Evolutionary conservation across 2,113 vertebrate genomes (phyloP), one percentile per base, ranked within the genome.

Genomic region (Lycaon pictus): DNA sequence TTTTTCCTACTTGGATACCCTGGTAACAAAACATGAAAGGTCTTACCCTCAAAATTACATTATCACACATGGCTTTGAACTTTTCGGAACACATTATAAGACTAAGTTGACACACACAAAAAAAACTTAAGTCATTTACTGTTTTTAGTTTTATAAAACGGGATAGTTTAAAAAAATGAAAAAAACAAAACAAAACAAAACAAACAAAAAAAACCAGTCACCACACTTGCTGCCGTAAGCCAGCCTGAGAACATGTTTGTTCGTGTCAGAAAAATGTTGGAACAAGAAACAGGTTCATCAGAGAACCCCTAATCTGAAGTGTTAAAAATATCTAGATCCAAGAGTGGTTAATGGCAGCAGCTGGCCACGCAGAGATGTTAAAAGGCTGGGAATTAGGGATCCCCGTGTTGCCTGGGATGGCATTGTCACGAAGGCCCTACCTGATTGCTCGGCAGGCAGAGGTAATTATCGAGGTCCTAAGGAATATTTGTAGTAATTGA

Each of bases 21-120:
- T 86, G 35, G 51, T 89, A 84, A 87, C 58, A 76, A 71, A 96
- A 93, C 29, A 81, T 58, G 29, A 77, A 86, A 88, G 32, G 1
- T 92, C n/a, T 93, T 35, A 83, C 17, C 17, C 48, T 88, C 22
- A 53, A 89, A 96, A 96, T 27, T 55, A 43, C 84, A 83, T 37
- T 94, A 88, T 67, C 77, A 63, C 63, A 56, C 3, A 25, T 10
- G 92, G 25, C 74, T 58, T 92, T 60, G 23, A 94, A 93, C 23
- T 80, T 97, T 90, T 79, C 51, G 63, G 12, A 43, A 25, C 32
- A 25, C 7, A 95, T 3, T 15, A 3, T 9, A 83, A 71, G n/a
- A 15, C 87, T 76, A 2, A 94, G 20, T 7, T 89, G 37, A 92
- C 51, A 27, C 69, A 83, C 92, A 91, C 43, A 27, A 84, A 93